Percentiles rank a stretch among this genome's conserved stretches.
phyloP scores from a whole-genome alignment of 2,888 invertebrate genomes.

The Tetragnatha montana region DNA sequence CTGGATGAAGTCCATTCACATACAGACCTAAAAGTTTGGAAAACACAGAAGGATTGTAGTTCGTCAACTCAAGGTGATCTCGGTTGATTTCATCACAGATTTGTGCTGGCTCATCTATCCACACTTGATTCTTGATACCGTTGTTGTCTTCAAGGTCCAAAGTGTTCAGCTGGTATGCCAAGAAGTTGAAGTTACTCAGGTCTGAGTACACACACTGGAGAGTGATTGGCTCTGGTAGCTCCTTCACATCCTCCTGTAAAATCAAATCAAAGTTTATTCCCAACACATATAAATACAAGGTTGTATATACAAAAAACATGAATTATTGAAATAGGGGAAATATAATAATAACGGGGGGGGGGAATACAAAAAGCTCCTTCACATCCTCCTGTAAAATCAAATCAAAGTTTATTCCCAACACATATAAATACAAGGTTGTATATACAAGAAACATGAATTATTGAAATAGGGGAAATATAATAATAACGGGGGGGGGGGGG shows the following conservation, averaged over 20 bases:
- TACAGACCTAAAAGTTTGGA: constrained; percentile 87
- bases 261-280: no score
- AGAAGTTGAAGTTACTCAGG: constrained; percentile 86
- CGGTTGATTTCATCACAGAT: constrained; percentile 81
- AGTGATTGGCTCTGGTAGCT: constrained; percentile 85
- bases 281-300: no score
- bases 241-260: constrained; percentile 77
- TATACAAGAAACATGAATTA: no score
- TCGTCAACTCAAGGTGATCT: constrained; percentile 80
- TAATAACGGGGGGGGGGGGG: constrained; percentile 84
- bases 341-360: no score
- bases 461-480: no score
- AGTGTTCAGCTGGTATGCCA: constrained; percentile 89
- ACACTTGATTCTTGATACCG: constrained; percentile 87
- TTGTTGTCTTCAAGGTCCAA: constrained; percentile 80
- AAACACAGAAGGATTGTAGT: constrained; percentile 87
- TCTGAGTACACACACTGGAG: constrained; percentile 90
- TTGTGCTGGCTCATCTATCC: constrained; percentile 80
- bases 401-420: no score
- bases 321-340: no score
- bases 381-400: constrained; percentile 76
- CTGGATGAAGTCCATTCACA: constrained; percentile 72
- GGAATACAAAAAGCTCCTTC: constrained; percentile 84
- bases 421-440: no score
- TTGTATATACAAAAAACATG: no score